Evolutionary conservation across 2,113 vertebrate species (phyloP).

Genomic region (Jacana jacana): DNA sequence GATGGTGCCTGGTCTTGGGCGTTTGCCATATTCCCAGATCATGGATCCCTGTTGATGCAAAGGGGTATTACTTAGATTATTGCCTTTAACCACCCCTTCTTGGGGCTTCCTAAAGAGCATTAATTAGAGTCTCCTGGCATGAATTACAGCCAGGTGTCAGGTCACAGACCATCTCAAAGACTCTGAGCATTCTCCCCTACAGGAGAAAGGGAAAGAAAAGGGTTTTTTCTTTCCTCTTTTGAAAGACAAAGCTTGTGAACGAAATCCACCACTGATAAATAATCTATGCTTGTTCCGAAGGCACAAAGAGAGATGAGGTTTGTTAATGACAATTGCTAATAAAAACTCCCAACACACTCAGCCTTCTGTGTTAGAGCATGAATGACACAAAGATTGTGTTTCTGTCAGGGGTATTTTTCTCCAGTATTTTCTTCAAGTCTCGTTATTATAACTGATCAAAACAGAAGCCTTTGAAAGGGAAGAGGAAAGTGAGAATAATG

Average conservation of each 20-base stretch:
- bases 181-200: background rate
- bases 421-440: background rate
- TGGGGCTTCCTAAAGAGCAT: background rate
- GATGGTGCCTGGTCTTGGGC: background rate
- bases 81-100: background rate
- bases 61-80: background rate
- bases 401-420: background rate
- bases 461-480: background rate
- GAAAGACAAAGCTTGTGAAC: background rate
- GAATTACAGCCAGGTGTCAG: background rate
- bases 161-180: background rate
- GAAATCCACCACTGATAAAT: background rate
- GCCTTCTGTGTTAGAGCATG: background rate
- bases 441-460: background rate
- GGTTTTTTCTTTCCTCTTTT: background rate
- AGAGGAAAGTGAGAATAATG: background rate
- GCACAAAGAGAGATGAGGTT: background rate
- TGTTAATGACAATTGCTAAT: background rate
- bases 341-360: background rate
- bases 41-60: too few species aligned
- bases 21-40: fast-evolving
- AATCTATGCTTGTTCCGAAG: background rate
- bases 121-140: background rate
- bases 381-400: background rate
- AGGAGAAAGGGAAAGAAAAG: background rate